Conservation (phyloP, 2,113 vertebrate species). For the Megaleporinus macrocephalus region DNA sequence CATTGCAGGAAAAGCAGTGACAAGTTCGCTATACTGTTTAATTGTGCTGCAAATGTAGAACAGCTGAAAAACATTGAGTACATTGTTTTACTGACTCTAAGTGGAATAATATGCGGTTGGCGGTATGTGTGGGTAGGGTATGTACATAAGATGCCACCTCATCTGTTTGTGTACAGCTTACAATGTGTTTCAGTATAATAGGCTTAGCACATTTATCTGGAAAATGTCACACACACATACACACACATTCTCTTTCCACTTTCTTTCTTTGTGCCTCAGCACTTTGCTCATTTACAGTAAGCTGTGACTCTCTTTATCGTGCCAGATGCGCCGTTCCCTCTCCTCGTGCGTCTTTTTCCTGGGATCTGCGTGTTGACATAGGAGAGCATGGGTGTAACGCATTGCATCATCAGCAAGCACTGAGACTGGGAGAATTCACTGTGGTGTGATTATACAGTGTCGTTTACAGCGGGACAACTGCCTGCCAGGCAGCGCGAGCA, state of each 20-base stretch:
- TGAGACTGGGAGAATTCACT: slow-evolving; percentile 30
- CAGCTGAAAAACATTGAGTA: slow-evolving; percentile 13
- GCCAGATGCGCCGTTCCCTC: slow-evolving; percentile 27
- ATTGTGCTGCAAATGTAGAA: slow-evolving; percentile 30
- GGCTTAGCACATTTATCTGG: slow-evolving; percentile 27
- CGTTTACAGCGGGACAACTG: slow-evolving; percentile 17
- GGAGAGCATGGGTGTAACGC: slow-evolving; percentile 47
- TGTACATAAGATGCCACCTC: neutral
- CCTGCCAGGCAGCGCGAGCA: neutral
- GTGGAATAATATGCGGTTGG: slow-evolving; percentile 12
- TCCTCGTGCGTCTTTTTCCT: slow-evolving; percentile 39
- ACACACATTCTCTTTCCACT: slow-evolving; percentile 38
- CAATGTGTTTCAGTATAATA: slow-evolving; percentile 34
- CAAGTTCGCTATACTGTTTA: slow-evolving; percentile 6
- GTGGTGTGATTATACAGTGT: slow-evolving; percentile 30
- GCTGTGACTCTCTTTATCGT: slow-evolving; percentile 38
- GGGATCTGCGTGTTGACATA: slow-evolving; percentile 36
- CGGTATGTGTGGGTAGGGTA: neutral
- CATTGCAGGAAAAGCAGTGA: slow-evolving; percentile 30
- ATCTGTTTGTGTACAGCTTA: slow-evolving; percentile 27
- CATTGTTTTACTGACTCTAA: neutral
- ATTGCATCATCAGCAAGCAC: slow-evolving; percentile 45
- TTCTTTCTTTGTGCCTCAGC: slow-evolving; percentile 22
- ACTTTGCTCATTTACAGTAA: slow-evolving; percentile 46
- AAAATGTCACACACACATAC: slow-evolving; percentile 37